Evolutionary conservation across 1,140 invertebrate genomes (phyloP), one percentile per base, ranked within the genome.

Genomic region (Nasonia longicornis): DNA sequence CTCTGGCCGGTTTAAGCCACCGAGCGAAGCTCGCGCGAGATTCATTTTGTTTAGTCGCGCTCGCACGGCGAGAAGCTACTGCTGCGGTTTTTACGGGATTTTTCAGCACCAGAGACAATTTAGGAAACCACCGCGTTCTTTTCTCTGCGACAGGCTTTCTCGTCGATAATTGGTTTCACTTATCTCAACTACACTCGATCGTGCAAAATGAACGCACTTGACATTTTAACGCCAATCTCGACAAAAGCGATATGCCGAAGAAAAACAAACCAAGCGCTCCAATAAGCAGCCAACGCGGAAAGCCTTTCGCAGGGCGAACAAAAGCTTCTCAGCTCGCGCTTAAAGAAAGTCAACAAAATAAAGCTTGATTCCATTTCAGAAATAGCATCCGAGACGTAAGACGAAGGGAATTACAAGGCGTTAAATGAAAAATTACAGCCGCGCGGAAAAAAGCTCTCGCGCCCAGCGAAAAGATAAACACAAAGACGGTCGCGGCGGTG

Each of bases 21-120:
- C 12, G 8, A 8, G 35, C 0, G 22, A 48, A n/a, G 8, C 45
- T 35, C 3, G 52, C n/a, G 22, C 35, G 38, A 78, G 48, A 78
- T 78, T 71, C 42, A 45, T 58, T 78, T 78, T 58, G 16, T 58
- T 71, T 58, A 58, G 35, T 48, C 31, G 4, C 14, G 52, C 20
- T 8, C n/a, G 45, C 26, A 35, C 29, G 70, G 4, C 0, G 35
- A 20, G 66, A 11, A 79, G n/a, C 26, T n/a, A 3, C 67, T n/a
- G 1, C 67, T 12, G n/a, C 38, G 11, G 67, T 58, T 78, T 38
- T 8, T 14, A 78, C 31, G 64, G 22, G n/a, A 11, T 42, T 77
- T 77, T 77, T 31, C 16, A 22, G 35, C 22, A 14, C 26, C 12
- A 20, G 26, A 48, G 29, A 29, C 45, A 77, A 69, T 69, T 48